Evolutionary conservation across 2,888 invertebrate species (phyloP).

Genomic region (Coremacera marginata): DNA sequence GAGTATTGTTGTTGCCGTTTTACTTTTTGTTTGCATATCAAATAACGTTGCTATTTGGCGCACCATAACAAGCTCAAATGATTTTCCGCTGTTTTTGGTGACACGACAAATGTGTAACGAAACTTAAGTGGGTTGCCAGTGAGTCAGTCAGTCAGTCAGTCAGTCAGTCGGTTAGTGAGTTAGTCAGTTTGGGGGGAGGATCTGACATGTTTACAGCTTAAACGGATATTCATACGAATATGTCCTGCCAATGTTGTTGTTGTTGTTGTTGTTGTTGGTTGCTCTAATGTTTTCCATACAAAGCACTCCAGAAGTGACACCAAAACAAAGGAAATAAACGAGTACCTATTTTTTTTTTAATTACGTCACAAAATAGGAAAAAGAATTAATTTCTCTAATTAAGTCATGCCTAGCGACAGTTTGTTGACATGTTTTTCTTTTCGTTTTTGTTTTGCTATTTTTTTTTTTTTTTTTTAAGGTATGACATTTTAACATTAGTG

Average conservation of each 20-base stretch:
- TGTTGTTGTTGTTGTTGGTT: neutral
- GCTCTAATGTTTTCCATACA: neutral
- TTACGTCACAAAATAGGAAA: neutral
- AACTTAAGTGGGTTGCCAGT: slow-evolving; percentile 1
- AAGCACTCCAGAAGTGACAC: too few species aligned
- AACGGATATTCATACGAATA: neutral
- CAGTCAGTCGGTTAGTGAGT: neutral
- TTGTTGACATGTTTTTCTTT: neutral
- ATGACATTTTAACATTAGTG: neutral
- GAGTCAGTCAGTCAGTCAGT: neutral
- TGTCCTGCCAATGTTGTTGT: neutral
- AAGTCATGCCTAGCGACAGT: slow-evolving; percentile 9
- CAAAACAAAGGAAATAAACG: neutral
- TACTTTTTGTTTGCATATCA: slow-evolving; percentile 4
- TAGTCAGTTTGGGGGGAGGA: neutral
- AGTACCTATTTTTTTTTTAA: too few species aligned
- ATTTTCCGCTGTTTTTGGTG: neutral
- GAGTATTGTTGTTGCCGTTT: slow-evolving; percentile 4
- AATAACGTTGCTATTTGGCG: slow-evolving; percentile 45
- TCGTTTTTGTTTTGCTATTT: neutral
- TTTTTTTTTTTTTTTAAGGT: neutral
- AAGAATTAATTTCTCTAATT: neutral
- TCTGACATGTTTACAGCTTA: neutral
- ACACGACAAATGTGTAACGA: neutral
- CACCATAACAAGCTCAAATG: slow-evolving; percentile 41